Conservation (phyloP, 2,888 invertebrate genomes). For the Cephonodes hylas region DNA sequence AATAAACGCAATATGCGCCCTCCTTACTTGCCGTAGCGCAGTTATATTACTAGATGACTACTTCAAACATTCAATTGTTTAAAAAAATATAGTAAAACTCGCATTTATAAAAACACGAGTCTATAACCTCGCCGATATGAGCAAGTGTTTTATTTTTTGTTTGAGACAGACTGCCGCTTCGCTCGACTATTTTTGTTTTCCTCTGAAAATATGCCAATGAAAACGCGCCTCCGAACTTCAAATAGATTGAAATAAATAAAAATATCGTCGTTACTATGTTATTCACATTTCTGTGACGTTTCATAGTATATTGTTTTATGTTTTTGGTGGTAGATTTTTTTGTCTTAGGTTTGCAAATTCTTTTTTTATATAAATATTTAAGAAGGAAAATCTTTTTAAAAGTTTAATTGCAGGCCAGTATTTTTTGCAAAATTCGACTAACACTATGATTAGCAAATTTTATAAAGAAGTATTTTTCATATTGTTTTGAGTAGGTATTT, state of each 20-base stretch:
- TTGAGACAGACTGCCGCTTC: slow-evolving; percentile 23
- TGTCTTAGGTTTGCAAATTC: too few species aligned
- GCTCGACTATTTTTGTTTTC: slow-evolving; percentile 25
- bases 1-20: background rate
- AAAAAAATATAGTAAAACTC: too few species aligned
- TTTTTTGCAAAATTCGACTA: background rate
- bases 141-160: slow-evolving; percentile 28
- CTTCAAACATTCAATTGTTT: too few species aligned
- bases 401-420: too few species aligned
- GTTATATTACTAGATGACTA: too few species aligned
- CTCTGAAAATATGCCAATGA: slow-evolving; percentile 17
- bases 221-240: slow-evolving; percentile 13
- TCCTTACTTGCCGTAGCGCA: background rate
- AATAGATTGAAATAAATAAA: slow-evolving; percentile 9
- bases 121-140: background rate
- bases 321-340: too few species aligned
- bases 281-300: background rate
- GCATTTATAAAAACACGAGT: background rate
- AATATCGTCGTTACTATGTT: background rate
- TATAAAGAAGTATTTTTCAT: background rate
- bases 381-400: too few species aligned
- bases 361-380: too few species aligned
- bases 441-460: background rate
- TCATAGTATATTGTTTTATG: background rate
- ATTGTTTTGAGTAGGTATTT: background rate